phyloP scores from a whole-genome alignment of 2,113 vertebrate genomes.

The Hassar affinis region DNA sequence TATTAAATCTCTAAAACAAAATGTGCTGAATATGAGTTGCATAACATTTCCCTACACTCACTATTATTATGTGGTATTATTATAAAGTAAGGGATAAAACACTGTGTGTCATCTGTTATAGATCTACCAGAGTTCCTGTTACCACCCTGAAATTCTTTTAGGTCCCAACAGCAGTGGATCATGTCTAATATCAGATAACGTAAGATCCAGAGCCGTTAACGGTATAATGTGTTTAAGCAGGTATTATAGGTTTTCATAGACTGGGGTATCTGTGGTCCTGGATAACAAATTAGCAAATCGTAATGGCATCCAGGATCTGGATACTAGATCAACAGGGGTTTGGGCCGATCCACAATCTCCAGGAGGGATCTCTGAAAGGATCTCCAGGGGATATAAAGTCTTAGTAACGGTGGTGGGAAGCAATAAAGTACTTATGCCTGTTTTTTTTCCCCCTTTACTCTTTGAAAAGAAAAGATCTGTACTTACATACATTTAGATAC shows the following conservation, averaged over 20 bases:
- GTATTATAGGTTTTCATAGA: background rate
- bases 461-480: background rate
- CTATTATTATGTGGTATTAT: background rate
- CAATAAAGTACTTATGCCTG: background rate
- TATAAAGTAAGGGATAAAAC: background rate
- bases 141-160: background rate
- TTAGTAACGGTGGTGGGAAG: background rate
- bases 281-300: background rate
- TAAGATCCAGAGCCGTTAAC: background rate
- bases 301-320: constrained; percentile 1
- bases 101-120: background rate
- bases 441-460: background rate
- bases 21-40: background rate
- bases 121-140: background rate
- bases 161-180: background rate
- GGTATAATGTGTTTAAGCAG: too few species aligned
- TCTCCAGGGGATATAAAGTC: constrained; percentile 1
- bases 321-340: background rate
- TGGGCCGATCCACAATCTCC: background rate
- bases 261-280: background rate
- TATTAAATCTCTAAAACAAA: background rate
- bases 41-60: background rate
- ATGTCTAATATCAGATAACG: background rate
- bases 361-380: constrained; percentile 4
- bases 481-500: too few species aligned